These are phyloP conservation scores for Macrosiphum euphorbiae DNA, from an alignment of 2,888 invertebrate genomes.

Conservation along the genomic window DNA sequence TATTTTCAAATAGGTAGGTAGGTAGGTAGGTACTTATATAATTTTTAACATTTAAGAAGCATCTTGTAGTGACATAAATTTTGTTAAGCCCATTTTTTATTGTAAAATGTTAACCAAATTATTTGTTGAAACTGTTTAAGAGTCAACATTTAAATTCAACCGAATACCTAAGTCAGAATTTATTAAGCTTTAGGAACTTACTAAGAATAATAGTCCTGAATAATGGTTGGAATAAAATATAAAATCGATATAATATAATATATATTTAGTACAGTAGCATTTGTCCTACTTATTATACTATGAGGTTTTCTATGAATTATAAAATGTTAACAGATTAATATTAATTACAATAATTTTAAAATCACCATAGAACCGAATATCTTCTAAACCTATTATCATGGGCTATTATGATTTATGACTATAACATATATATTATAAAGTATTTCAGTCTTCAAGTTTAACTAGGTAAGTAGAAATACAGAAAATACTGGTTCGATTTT, in stretches of 20 bases:
- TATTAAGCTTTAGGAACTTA: not conserved
- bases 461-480: not conserved
- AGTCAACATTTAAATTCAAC: not conserved
- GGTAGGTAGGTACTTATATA: not conserved
- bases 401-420: too few species aligned
- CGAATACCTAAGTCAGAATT: not conserved
- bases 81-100: not conserved
- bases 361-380: not conserved
- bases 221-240: not conserved
- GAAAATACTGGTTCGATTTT: not conserved
- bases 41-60: not conserved
- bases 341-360: not conserved
- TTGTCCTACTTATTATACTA: not conserved
- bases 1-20: not conserved
- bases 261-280: not conserved
- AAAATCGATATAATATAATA: not conserved
- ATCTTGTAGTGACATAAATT: not conserved
- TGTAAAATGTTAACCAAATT: not conserved
- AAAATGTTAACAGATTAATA: not conserved
- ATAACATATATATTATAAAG: too few species aligned
- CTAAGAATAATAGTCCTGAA: not conserved
- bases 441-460: not conserved
- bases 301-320: not conserved
- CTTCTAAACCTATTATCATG: not conserved
- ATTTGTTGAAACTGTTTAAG: not conserved